Base-by-base conservation (phyloP, 2,797 vertebrate species). In the Nannoperca obscura region DNA sequence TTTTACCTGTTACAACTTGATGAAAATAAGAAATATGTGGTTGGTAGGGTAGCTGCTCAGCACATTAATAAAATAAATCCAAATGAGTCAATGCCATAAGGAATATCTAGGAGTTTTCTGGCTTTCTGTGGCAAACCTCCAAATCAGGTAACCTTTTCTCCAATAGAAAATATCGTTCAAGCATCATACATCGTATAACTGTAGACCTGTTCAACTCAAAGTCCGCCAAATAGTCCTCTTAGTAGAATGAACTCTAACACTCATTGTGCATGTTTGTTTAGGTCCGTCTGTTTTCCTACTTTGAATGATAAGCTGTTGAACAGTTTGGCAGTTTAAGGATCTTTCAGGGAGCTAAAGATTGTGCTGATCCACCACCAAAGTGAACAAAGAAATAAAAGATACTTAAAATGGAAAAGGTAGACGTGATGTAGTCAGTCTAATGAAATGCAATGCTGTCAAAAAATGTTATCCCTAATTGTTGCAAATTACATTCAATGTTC, bases 281-380 rank as follows among this genome's bases (percentile, higher is more conserved):
- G 30, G 22, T 11, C 27, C 0, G 20, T 67, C 13, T 47, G 40
- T 66, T 67, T 71, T 20, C 10, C 46, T 40, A 42, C 61, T 54
- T 54, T 7, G 62, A 65, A 47, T 54, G 73, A 71, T 66, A 49
- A 72, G 68, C 50, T 61, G 55, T 49, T 38, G 2, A 46, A 44
- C 30, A 2, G 22, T n/a, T 36, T 68, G 9, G 38, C 17, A 22
- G 6, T 63, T 52, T 50, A n/a, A 12, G 6, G 46, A 12, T 62
- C 19, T 20, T 59, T 53, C 22, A 49, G 5, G 55, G 14, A 54
- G 17, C 12, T 55, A 42, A 63, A 49, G 46, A 73, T 19, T 58
- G 36, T 42, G 22, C 38, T 42, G 50, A 71, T 85, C 66, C 36
- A 10, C 24, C 54, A 70, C 15, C 32, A 70, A 52, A 34, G 46